Base-by-base conservation (phyloP, 2,888 invertebrate species). In the Dugesia japonica region DNA sequence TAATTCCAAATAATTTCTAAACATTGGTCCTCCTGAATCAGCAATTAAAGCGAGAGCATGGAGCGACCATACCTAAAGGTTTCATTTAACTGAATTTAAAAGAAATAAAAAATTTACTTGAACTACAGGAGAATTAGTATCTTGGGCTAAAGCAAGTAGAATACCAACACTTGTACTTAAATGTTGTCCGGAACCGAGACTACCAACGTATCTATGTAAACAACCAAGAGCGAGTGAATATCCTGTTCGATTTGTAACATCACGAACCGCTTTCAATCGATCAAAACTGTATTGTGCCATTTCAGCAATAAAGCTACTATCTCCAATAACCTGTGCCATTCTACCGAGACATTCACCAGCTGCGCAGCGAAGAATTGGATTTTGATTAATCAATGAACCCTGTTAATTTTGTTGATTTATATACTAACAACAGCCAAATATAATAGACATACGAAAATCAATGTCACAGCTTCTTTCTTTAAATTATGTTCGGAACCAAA, bases 1-100 rank as follows among this genome's bases (percentile, higher is more conserved):
- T 0, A 94, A 92, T 83, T 98, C 97, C 23, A 97, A 94, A 85
- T 94, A 98, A 28, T 92, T 89, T 26, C 95, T 89, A 87, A 98
- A 98, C 94, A 98, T 95, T 0, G 98, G 97, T 0, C 98, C 98
- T 0, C 97, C 94, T 0, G 95, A 94, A 85, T 97, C 95, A 0
- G 94, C 94, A 78, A 98, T 91, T 79, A 97, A 88, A 0, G 94
- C 91, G 27, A 98, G 86, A 0, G 97, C 94, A 86, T 97, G 94
- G 17, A 98, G 86, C 0, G 97, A 91, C 97, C 97, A 98, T 33
- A 94, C 91, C 90, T 91, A 81, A n/a, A n/a, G n/a, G n/a, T n/a
- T n/a, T n/a, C n/a, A n/a, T n/a, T n/a, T n/a, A n/a, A n/a, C n/a
- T n/a, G n/a, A n/a, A n/a, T n/a, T n/a, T n/a, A n/a, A n/a, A n/a